A percentile compares a stretch with the other conserved stretches of the same genome.
Evolutionary conservation across 2,797 vertebrate species (phyloP).

Genomic region (Acanthiza pusilla): DNA sequence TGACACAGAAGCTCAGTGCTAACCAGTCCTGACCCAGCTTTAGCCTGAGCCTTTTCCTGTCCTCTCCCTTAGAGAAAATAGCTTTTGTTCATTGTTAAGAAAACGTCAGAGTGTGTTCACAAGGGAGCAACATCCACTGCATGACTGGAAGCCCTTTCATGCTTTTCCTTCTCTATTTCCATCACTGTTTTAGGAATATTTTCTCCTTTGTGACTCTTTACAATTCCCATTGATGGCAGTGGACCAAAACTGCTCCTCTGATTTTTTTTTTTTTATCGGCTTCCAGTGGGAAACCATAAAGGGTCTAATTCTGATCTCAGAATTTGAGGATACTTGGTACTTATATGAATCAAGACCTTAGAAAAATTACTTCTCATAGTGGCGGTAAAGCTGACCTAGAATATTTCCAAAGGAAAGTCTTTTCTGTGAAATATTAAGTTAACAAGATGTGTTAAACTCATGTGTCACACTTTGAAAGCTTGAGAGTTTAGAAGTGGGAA

Average conservation of each 20-base stretch:
- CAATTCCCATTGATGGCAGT: not conserved
- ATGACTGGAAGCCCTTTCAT: not conserved
- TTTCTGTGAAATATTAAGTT: slow-evolving; percentile 20
- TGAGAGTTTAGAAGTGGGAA: slow-evolving; percentile 24
- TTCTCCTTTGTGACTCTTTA: not conserved
- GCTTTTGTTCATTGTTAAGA: not conserved
- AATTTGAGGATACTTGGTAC: not conserved
- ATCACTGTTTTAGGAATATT: not conserved
- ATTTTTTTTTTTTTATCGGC: not conserved
- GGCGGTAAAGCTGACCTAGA: slow-evolving; percentile 21
- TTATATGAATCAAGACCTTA: not conserved
- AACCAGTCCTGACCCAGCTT: not conserved
- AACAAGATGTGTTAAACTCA: slow-evolving; percentile 47
- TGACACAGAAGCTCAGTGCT: not conserved
- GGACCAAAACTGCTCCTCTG: not conserved
- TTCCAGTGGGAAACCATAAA: not conserved
- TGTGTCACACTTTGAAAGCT: slow-evolving; percentile 22
- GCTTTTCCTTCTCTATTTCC: not conserved
- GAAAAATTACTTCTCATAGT: not conserved
- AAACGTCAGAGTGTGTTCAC: not conserved
- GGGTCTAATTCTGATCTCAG: not conserved
- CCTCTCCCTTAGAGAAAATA: not conserved
- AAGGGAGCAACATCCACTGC: not conserved
- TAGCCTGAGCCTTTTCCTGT: not conserved
- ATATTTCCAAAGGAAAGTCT: slow-evolving; percentile 2